Conservation (phyloP, 1,140 invertebrate species). For the Magallana gigas region DNA sequence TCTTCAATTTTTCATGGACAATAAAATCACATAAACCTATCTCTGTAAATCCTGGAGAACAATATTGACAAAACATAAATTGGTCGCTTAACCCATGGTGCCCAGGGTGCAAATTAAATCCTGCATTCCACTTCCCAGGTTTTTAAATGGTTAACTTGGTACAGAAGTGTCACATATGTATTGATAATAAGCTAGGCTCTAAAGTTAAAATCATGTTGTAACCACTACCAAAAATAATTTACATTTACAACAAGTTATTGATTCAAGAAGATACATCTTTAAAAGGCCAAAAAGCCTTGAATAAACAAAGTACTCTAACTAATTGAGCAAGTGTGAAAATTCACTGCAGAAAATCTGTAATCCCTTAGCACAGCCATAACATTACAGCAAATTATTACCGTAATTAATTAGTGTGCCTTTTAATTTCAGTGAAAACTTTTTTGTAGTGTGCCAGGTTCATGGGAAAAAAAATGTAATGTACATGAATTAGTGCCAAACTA, state of each 20-base stretch:
- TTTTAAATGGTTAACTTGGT: constrained; percentile 2
- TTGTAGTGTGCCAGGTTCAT: too few relatives aligned
- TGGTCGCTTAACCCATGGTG: not conserved
- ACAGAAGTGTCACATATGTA: not conserved
- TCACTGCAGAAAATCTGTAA: too few relatives aligned
- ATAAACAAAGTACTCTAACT: too few relatives aligned
- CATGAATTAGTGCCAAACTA: too few relatives aligned
- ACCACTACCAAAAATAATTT: not conserved
- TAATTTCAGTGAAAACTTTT: too few relatives aligned
- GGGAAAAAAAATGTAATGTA: too few relatives aligned
- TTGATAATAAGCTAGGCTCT: not conserved
- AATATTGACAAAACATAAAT: not conserved
- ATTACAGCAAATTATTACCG: too few relatives aligned
- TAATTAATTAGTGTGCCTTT: too few relatives aligned
- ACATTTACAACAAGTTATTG: not conserved
- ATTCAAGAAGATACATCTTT: too few relatives aligned
- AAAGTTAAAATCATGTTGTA: constrained; percentile 3
- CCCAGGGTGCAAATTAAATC: constrained; percentile 14
- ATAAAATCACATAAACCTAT: constrained; percentile 4
- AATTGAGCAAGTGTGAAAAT: too few relatives aligned
- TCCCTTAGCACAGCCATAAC: too few relatives aligned
- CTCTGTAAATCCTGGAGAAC: not conserved
- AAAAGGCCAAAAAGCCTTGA: too few relatives aligned
- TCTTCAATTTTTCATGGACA: not conserved
- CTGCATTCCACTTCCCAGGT: not conserved